A percentile compares a stretch with the other conserved stretches of the same genome.
Conservation (phyloP, 2,888 invertebrate species). For the Acanthosepion lycidas region DNA sequence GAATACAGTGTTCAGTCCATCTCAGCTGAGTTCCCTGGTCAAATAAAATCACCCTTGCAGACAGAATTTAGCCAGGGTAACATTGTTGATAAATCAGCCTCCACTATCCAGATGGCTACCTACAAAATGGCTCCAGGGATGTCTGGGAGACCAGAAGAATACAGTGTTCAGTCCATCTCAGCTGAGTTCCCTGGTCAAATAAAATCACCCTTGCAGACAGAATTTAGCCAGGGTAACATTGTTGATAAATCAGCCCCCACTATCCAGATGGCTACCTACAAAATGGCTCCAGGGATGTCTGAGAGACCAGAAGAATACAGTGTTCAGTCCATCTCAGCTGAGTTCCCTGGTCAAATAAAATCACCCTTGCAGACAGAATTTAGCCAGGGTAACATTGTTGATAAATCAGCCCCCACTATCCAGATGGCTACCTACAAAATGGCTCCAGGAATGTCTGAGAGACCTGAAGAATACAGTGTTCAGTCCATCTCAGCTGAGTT, state of each 20-base stretch:
- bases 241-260: neutral
- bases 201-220: neutral
- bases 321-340: neutral
- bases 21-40: neutral
- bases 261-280: rapidly evolving
- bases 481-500: too few relatives aligned
- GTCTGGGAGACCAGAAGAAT: neutral
- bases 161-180: neutral
- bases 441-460: too few relatives aligned
- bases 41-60: neutral
- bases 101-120: neutral
- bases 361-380: neutral
- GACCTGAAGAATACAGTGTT: too few relatives aligned
- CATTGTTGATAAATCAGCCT: neutral
- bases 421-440: too few relatives aligned
- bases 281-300: neutral
- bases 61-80: neutral
- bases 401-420: too few relatives aligned
- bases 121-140: neutral
- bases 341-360: neutral
- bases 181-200: too few relatives aligned
- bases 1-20: neutral
- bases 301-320: neutral
- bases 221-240: neutral
- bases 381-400: too few relatives aligned